Evolutionary conservation across 2,113 vertebrate genomes (phyloP).

Genomic region (Laticauda colubrina): DNA sequence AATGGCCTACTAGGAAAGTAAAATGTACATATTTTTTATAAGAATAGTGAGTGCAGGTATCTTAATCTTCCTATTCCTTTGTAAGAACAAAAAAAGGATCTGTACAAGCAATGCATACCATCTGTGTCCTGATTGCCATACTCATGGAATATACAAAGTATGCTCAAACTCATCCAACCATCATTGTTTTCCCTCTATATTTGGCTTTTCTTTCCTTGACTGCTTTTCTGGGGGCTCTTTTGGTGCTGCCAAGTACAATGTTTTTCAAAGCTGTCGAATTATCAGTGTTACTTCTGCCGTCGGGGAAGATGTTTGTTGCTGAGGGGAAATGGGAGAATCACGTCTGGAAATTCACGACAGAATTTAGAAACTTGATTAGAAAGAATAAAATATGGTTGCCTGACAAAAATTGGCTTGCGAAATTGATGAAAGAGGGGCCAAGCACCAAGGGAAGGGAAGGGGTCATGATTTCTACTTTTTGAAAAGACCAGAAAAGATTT

Average conservation of each 20-base stretch:
- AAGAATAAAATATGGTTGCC: background rate
- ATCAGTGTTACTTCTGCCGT: background rate
- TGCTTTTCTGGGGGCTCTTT: background rate
- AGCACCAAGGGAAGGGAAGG: background rate
- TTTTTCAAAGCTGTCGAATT: background rate
- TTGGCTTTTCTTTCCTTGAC: background rate
- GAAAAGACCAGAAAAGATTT: background rate
- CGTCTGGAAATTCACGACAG: background rate
- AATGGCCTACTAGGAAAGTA: slow-evolving; percentile 38
- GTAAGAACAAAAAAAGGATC: slow-evolving; percentile 46
- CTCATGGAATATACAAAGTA: background rate
- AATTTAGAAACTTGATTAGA: background rate
- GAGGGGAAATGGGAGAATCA: background rate
- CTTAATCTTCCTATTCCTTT: slow-evolving; percentile 48
- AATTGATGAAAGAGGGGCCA: background rate
- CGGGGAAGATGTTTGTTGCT: background rate
- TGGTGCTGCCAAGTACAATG: background rate
- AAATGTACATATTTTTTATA: slow-evolving; percentile 24
- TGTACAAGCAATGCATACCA: background rate
- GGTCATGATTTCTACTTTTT: background rate
- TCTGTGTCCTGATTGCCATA: background rate
- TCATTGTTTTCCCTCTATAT: background rate
- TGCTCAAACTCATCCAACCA: background rate
- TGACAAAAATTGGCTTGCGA: background rate
- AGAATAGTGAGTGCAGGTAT: slow-evolving; percentile 29